A percentile compares a stretch with the other conserved stretches of the same genome.
Conservation (phyloP, 2,888 invertebrate species). For the Agrotis puta region DNA sequence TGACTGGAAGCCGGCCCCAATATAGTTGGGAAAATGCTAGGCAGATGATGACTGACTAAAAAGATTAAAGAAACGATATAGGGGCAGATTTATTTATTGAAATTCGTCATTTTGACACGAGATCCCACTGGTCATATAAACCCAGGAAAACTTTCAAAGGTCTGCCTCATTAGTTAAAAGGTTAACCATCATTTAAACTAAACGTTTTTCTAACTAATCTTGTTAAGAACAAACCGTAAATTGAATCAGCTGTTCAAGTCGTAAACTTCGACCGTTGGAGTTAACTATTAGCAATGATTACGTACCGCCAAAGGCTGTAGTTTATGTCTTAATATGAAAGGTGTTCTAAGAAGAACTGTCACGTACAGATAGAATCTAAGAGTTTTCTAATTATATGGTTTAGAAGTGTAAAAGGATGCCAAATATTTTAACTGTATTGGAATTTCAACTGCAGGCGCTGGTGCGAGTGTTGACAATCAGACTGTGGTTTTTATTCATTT, state of each 20-base stretch:
- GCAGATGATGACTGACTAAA: too few species aligned
- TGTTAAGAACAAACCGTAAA: conserved; percentile 48
- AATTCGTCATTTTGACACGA: too few species aligned
- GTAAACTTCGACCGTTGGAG: conserved; percentile 39
- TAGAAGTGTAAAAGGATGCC: too few species aligned
- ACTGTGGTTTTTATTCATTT: too few species aligned
- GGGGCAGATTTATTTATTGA: too few species aligned
- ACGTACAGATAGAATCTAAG: conserved; percentile 17
- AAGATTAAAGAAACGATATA: too few species aligned
- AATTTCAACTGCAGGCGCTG: too few species aligned
- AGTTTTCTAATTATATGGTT: conserved; percentile 34
- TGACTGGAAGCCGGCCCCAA: too few species aligned
- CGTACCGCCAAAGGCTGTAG: conserved; percentile 49
- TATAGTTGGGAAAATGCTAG: too few species aligned
- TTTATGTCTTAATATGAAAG: conserved; percentile 53
- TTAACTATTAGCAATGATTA: conserved; percentile 33
- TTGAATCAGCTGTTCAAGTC: conserved; percentile 41
- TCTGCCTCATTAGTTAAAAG: background rate
- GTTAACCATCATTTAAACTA: background rate
- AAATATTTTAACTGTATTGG: too few species aligned
- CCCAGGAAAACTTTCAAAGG: background rate
- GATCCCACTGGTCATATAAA: too few species aligned
- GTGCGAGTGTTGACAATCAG: too few species aligned
- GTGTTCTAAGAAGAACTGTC: conserved; percentile 46
- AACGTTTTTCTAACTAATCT: conserved; percentile 11